These are phyloP conservation scores for Sarcophaga rosellei DNA, from an alignment of 2,888 invertebrate species.

Conservation along the genomic window DNA sequence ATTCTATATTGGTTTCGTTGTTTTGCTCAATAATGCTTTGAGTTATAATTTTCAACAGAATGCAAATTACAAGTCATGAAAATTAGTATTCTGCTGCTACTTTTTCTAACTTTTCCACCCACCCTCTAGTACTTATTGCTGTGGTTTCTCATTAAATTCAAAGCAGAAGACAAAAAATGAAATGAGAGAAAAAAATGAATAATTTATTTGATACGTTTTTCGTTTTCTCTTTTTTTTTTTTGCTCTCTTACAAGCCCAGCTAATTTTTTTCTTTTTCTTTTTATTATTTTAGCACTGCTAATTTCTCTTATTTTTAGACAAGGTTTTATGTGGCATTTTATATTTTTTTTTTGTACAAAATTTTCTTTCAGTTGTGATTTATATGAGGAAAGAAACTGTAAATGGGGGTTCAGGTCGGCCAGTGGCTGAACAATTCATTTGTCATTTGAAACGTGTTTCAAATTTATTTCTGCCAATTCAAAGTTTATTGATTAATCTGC, in stretches of 20 bases:
- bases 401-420: background rate
- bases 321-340: conserved; percentile 35
- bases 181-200: conserved; percentile 40
- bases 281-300: conserved; percentile 4
- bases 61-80: conserved; percentile 64
- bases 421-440: conserved; percentile 17
- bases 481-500: conserved; percentile 4
- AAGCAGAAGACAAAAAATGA: background rate
- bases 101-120: conserved; percentile 2
- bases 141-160: conserved; percentile 48
- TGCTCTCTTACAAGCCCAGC: background rate
- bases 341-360: background rate
- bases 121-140: background rate
- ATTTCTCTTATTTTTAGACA: conserved; percentile 36
- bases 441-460: conserved; percentile 31
- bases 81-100: conserved; percentile 59
- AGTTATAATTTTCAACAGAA: conserved; percentile 60
- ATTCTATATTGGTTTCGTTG: background rate
- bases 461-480: conserved; percentile 25
- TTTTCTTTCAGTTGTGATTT: background rate
- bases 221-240: too few relatives aligned
- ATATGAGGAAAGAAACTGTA: background rate
- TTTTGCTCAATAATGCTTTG: conserved; percentile 46
- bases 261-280: background rate
- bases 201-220: conserved; percentile 43